These are phyloP conservation scores for Apotomis capreana DNA, from an alignment of 2,888 invertebrate genomes.

Conservation along the genomic window DNA sequence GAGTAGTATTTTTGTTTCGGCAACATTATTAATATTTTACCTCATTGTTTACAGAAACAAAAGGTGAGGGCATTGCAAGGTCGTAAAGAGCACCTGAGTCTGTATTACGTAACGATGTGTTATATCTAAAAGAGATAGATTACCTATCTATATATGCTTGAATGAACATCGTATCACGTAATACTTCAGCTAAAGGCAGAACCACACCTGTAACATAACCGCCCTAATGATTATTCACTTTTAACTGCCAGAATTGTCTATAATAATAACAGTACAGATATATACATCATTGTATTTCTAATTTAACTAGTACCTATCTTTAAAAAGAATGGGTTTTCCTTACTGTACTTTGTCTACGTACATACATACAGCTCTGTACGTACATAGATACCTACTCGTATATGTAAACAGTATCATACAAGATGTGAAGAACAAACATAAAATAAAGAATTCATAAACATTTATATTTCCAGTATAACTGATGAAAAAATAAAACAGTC, in stretches of 20 bases:
- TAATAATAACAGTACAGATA: too few relatives aligned
- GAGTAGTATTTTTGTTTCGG: conserved; percentile 69
- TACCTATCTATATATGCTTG: background rate
- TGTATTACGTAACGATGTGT: conserved; percentile 15
- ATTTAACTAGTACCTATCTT: too few relatives aligned
- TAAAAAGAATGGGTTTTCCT: too few relatives aligned
- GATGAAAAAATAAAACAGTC: background rate
- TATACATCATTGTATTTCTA: too few relatives aligned
- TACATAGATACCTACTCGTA: too few relatives aligned
- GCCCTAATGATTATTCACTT: too few relatives aligned
- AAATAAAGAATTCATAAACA: background rate
- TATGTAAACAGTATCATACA: too few relatives aligned
- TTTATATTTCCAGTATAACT: background rate
- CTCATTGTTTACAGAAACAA: conserved; percentile 43
- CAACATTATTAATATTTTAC: conserved; percentile 71
- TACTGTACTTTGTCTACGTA: too few relatives aligned
- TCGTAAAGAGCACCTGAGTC: conserved; percentile 24
- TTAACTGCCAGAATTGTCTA: too few relatives aligned
- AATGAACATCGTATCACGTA: background rate
- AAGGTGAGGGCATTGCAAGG: conserved; percentile 38
- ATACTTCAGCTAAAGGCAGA: background rate
- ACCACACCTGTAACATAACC: background rate
- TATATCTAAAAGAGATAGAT: background rate
- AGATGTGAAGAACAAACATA: background rate
- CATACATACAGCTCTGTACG: too few relatives aligned